Conservation (phyloP, 1,140 invertebrate genomes). For the Proctacanthus coquilletti region DNA sequence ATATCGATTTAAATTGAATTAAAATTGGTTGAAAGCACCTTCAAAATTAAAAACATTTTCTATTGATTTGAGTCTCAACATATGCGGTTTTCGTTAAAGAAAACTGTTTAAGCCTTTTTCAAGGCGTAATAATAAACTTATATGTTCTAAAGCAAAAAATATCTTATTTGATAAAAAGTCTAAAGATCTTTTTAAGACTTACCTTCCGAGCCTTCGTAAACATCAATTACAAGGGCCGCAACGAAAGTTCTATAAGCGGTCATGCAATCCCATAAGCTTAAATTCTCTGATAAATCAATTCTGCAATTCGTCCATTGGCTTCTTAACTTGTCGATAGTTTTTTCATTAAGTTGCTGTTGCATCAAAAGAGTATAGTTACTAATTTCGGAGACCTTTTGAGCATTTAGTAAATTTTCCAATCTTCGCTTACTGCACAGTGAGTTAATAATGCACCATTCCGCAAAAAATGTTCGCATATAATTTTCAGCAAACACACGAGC, state of each 20-base stretch:
- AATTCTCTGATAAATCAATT: slow-evolving; percentile 3
- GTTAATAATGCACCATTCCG: slow-evolving; percentile 33
- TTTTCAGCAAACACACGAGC: slow-evolving; percentile 9
- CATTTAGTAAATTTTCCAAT: slow-evolving; percentile 24
- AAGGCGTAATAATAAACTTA: no score
- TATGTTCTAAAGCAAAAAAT: no score
- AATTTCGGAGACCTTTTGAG: slow-evolving; percentile 30
- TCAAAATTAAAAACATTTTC: no score
- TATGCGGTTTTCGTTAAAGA: no score
- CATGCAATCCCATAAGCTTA: slow-evolving; percentile 2
- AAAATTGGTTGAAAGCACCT: no score
- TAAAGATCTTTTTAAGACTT: no score
- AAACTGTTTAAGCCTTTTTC: no score
- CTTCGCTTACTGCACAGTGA: slow-evolving; percentile 27
- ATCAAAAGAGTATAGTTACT: slow-evolving; percentile 14
- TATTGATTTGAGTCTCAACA: no score
- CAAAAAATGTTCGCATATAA: slow-evolving; percentile 27
- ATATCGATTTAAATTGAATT: no score
- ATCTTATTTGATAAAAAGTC: no score
- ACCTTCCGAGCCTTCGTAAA: no score
- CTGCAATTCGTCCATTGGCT: slow-evolving; percentile 4
- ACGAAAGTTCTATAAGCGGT: slow-evolving; percentile 6
- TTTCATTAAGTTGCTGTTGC: slow-evolving; percentile 2
- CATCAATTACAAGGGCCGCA: not conserved
- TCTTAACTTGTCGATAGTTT: slow-evolving; percentile 2